These are phyloP conservation scores for Chrosomus eos DNA, from an alignment of 2,797 vertebrate genomes.

Conservation along the genomic window DNA sequence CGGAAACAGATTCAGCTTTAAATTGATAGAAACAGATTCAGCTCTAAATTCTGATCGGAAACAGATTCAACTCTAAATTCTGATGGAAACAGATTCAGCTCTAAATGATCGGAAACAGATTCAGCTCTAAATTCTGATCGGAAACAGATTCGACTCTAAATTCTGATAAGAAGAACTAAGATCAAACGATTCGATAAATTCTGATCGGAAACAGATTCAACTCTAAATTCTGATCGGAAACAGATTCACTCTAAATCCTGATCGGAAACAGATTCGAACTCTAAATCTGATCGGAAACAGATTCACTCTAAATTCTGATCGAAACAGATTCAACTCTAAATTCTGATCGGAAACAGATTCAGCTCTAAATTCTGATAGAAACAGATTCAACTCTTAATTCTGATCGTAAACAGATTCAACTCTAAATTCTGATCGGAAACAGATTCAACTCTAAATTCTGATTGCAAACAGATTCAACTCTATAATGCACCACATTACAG, in stretches of 20 bases:
- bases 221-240: too few relatives aligned
- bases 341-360: rapidly evolving
- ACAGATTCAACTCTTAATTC: neutral
- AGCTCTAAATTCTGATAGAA: neutral
- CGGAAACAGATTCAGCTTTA: rapidly evolving
- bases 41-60: neutral
- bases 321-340: neutral
- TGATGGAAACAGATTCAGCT: neutral
- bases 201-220: neutral
- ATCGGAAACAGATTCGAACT: neutral
- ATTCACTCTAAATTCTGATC: too few relatives aligned
- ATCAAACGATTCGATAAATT: too few relatives aligned
- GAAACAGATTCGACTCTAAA: neutral
- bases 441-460: neutral
- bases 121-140: neutral
- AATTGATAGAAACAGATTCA: neutral
- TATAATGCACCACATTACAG: neutral
- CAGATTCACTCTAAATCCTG: neutral
- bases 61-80: neutral
- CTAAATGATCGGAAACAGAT: neutral
- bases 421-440: neutral
- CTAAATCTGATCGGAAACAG: rapidly evolving
- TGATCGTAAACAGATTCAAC: rapidly evolving
- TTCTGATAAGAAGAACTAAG: too few relatives aligned
- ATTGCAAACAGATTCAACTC: neutral